Conservation (phyloP, 2,888 invertebrate species). For the Megaustenia siamemsis region DNA sequence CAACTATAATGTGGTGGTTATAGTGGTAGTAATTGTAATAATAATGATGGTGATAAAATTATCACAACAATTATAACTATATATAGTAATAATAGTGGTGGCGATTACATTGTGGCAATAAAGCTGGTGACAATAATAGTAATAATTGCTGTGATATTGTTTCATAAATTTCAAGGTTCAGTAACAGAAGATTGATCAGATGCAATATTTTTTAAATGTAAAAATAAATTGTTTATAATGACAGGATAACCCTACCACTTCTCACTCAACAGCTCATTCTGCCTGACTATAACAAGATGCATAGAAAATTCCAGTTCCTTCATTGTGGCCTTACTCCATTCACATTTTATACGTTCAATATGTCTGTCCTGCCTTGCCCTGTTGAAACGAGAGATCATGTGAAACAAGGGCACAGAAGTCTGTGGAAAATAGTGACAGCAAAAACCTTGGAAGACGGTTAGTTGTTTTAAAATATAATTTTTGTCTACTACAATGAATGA, state of each 20-base stretch:
- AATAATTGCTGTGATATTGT: no score
- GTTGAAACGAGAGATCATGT: not conserved
- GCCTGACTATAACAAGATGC: not conserved
- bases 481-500: not conserved
- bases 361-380: conserved; percentile 46
- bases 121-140: no score
- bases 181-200: no score
- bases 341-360: conserved; percentile 46
- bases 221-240: not conserved
- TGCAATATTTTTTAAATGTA: no score
- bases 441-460: conserved; percentile 51
- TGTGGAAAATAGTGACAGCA: conserved; percentile 20
- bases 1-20: no score
- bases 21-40: no score
- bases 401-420: conserved; percentile 37
- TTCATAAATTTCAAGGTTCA: no score
- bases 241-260: not conserved
- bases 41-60: no score
- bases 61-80: no score
- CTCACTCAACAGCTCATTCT: conserved; percentile 8
- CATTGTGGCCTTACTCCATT: conserved; percentile 42
- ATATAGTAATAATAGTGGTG: no score
- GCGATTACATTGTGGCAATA: no score
- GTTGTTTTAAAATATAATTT: not conserved
- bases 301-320: not conserved